A percentile compares a stretch with the other conserved stretches of the same genome.
phyloP scores from a whole-genome alignment of 2,797 vertebrate genomes.

The Odontamblyopus rebecca region DNA sequence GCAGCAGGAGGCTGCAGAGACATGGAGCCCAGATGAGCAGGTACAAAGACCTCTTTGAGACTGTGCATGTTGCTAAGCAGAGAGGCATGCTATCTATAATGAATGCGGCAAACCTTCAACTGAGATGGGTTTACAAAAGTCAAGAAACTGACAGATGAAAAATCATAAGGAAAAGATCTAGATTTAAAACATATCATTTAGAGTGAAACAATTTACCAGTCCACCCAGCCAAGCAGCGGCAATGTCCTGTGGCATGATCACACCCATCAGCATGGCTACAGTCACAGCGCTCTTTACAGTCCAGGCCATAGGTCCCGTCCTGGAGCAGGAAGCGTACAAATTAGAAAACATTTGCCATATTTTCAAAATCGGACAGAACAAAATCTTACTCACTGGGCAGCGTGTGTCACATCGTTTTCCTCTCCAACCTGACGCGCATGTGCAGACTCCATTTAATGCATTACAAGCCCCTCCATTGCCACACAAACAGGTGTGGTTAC shows the following conservation, averaged over 20 bases:
- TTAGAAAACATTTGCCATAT: neutral
- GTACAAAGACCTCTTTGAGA: constrained; percentile 87
- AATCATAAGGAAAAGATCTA: neutral
- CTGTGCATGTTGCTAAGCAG: constrained; percentile 87
- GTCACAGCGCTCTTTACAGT: constrained; percentile 91
- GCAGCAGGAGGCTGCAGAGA: constrained; percentile 57
- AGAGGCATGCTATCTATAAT: constrained; percentile 79
- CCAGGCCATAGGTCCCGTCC: constrained; percentile 91
- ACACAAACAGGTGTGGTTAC: constrained; percentile 89
- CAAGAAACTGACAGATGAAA: constrained; percentile 39
- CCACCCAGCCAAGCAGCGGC: constrained; percentile 93
- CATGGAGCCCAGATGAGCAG: constrained; percentile 71
- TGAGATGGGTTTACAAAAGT: constrained; percentile 63
- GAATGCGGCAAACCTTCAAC: constrained; percentile 3
- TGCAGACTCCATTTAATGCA: constrained; percentile 87
- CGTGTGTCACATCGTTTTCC: constrained; percentile 85
- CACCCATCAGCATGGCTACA: constrained; percentile 96
- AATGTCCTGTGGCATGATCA: constrained; percentile 88
- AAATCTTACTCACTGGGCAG: constrained; percentile 83
- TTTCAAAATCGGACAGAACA: neutral
- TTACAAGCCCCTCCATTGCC: constrained; percentile 88
- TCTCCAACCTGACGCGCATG: constrained; percentile 90
- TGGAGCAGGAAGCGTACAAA: constrained; percentile 49
- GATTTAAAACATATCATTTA: neutral
- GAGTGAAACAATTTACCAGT: constrained; percentile 80